A percentile compares a stretch with the other conserved stretches of the same genome.
phyloP scores from a whole-genome alignment of 2,797 vertebrate species.

The Sphenodon punctatus region DNA sequence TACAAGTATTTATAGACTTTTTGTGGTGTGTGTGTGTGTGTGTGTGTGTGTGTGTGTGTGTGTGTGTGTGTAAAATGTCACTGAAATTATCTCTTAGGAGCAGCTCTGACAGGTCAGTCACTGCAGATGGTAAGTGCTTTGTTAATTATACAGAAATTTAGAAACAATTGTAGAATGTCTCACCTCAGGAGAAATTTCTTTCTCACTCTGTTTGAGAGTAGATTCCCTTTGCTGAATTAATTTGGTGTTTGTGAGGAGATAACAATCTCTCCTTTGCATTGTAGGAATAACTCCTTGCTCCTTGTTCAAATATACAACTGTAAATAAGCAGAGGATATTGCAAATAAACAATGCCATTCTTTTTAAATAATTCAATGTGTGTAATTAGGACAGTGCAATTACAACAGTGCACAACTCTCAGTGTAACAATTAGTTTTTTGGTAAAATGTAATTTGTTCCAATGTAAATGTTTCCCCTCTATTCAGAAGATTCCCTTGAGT shows the following conservation, averaged over 20 bases:
- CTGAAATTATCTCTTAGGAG: conserved; percentile 79
- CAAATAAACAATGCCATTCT: conserved; percentile 77
- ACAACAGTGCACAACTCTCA: conserved; percentile 75
- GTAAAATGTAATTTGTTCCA: conserved; percentile 80
- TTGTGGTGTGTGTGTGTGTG: no score
- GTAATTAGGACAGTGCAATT: conserved; percentile 79
- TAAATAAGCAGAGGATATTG: conserved; percentile 80
- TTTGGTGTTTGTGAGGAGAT: conserved; percentile 75
- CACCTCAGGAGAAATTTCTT: conserved; percentile 79
- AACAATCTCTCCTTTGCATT: conserved; percentile 73
- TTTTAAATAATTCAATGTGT: conserved; percentile 76
- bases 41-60: no score
- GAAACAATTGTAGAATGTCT: conserved; percentile 79
- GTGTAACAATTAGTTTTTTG: conserved; percentile 79
- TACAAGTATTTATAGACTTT: conserved; percentile 67
- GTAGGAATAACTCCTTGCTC: conserved; percentile 73
- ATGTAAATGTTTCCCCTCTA: conserved; percentile 79
- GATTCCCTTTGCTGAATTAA: conserved; percentile 74
- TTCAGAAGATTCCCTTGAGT: conserved; percentile 78
- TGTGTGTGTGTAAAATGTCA: conserved; percentile 74
- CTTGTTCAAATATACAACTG: conserved; percentile 79
- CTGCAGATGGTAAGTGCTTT: conserved; percentile 80
- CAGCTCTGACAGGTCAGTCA: conserved; percentile 79
- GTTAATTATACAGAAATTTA: conserved; percentile 83
- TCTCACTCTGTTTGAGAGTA: conserved; percentile 69